These are phyloP conservation scores for Rallus crepitans DNA, from an alignment of 2,797 vertebrate species.

Conservation along the genomic window DNA sequence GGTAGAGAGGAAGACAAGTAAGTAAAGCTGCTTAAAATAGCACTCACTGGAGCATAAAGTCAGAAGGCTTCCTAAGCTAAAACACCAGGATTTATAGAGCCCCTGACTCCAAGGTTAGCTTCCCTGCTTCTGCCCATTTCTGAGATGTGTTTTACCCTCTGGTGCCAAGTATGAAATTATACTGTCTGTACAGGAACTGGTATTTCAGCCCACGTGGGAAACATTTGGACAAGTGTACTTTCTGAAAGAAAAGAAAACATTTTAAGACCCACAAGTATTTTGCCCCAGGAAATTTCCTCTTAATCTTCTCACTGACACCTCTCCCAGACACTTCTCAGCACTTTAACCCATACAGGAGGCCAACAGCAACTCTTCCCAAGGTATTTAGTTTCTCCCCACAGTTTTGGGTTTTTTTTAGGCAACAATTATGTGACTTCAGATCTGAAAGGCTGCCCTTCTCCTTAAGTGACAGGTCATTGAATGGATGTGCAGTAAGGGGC, in stretches of 20 bases:
- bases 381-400: conserved; percentile 46
- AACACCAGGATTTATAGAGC: neutral
- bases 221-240: neutral
- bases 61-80: neutral
- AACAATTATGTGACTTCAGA: neutral
- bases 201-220: conserved; percentile 10
- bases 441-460: neutral
- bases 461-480: neutral
- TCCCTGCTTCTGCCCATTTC: neutral
- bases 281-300: conserved; percentile 81
- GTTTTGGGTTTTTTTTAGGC: neutral
- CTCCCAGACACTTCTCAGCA: conserved; percentile 13
- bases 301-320: conserved; percentile 16
- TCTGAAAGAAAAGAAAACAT: conserved; percentile 69
- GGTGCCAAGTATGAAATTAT: neutral
- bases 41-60: neutral
- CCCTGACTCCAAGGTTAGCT: neutral
- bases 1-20: neutral
- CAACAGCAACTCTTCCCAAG: conserved; percentile 26
- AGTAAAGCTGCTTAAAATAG: neutral
- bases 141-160: neutral
- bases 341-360: neutral
- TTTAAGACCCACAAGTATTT: conserved; percentile 83
- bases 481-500: neutral
- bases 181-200: neutral